Conservation (phyloP, 2,888 invertebrate genomes). For the Sturmia bella region DNA sequence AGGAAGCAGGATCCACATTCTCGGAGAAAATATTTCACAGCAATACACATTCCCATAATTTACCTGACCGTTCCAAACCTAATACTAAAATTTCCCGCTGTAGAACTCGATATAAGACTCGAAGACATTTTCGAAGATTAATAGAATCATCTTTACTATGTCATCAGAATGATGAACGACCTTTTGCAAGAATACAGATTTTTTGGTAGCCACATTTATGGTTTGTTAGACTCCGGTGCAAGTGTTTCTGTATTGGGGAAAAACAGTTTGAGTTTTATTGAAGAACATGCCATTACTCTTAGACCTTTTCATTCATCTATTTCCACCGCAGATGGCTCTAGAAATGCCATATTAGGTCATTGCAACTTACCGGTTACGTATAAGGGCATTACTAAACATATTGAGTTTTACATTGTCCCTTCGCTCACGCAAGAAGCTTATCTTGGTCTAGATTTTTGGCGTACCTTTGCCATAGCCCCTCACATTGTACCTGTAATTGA, state of each 20-base stretch:
- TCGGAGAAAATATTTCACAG: background rate
- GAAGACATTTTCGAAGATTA: background rate
- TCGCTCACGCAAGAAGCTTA: background rate
- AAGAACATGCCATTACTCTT: slow-evolving; percentile 9
- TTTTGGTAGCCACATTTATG: slow-evolving; percentile 3
- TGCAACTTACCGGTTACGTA: slow-evolving; percentile 17
- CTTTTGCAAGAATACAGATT: slow-evolving; percentile 32
- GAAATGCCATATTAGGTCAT: slow-evolving; percentile 21
- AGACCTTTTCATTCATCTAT: slow-evolving; percentile 24
- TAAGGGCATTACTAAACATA: background rate
- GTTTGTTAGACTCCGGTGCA: slow-evolving; percentile 42
- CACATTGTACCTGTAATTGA: background rate
- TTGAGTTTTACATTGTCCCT: slow-evolving; percentile 17
- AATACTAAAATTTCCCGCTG: background rate
- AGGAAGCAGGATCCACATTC: background rate
- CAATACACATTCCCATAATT: too few species aligned
- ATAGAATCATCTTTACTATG: slow-evolving; percentile 14
- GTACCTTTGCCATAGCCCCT: slow-evolving; percentile 4
- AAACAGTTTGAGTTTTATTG: slow-evolving; percentile 34
- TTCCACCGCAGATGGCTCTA: slow-evolving; percentile 48
- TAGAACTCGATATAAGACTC: background rate
- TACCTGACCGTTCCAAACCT: too few species aligned
- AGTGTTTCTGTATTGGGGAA: slow-evolving; percentile 47
- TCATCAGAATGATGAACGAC: slow-evolving; percentile 6
- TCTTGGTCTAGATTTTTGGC: slow-evolving; percentile 22